phyloP scores from a whole-genome alignment of 2,113 vertebrate species.

The Falcunculus frontatus region DNA sequence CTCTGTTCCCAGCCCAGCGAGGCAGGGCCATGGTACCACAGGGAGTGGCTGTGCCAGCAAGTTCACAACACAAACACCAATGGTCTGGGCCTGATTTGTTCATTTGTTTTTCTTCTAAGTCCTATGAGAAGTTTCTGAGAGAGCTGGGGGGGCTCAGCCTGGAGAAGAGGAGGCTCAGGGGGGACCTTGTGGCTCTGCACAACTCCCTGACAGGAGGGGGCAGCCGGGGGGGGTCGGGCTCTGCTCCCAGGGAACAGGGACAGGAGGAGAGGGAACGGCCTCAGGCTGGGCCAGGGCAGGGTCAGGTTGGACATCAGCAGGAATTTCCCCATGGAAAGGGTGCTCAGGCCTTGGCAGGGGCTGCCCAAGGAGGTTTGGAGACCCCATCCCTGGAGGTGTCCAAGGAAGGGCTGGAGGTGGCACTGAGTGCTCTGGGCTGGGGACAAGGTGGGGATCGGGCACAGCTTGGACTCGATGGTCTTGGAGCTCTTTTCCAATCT shows the following conservation, averaged over 20 bases:
- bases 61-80: background rate
- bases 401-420: accelerated
- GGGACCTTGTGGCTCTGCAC: background rate
- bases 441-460: background rate
- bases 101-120: background rate
- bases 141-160: background rate
- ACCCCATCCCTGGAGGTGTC: background rate
- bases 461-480: accelerated
- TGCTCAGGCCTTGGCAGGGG: accelerated
- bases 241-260: background rate
- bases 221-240: accelerated
- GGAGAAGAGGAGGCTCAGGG: background rate
- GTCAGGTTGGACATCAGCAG: accelerated
- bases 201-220: background rate
- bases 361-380: background rate
- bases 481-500: background rate
- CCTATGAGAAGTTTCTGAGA: background rate
- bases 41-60: background rate
- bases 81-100: background rate
- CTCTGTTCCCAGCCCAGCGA: background rate
- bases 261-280: background rate
- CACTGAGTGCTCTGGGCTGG: background rate
- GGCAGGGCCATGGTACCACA: background rate
- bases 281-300: background rate
- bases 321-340: background rate